phyloP scores from a whole-genome alignment of 2,113 vertebrate species.

The Melanocharis versteri region DNA sequence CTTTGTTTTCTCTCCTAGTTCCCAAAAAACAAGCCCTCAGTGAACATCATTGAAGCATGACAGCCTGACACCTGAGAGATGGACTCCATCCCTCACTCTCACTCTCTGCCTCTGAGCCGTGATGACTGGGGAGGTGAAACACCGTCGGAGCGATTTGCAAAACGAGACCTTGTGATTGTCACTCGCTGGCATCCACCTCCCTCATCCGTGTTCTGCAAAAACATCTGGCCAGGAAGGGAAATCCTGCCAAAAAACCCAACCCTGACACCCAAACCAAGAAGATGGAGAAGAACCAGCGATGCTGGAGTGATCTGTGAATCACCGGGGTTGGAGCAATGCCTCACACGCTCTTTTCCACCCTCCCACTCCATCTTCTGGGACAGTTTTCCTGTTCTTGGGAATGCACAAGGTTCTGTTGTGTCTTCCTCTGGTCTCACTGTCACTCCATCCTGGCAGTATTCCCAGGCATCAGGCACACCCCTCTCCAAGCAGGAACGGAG shows the following conservation, averaged over 20 bases:
- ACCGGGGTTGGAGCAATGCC: background rate
- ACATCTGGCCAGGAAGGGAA: constrained; percentile 44
- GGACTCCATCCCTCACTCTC: constrained; percentile 62
- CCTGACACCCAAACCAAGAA: constrained; percentile 3
- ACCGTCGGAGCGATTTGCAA: background rate
- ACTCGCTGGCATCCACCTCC: constrained; percentile 2
- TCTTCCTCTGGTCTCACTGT: constrained; percentile 6
- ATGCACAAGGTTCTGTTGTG: background rate
- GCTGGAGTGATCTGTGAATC: background rate
- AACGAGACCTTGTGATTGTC: background rate
- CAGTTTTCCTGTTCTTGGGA: constrained; percentile 7
- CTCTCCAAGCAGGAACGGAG: background rate
- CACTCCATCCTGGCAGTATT: background rate
- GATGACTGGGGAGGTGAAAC: constrained; percentile 43
- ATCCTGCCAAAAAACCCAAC: background rate
- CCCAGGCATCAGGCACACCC: background rate
- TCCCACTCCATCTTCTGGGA: constrained; percentile 14
- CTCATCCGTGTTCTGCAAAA: constrained; percentile 8
- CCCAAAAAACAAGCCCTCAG: constrained; percentile 73
- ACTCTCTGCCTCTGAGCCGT: constrained; percentile 38
- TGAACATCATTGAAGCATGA: constrained; percentile 75
- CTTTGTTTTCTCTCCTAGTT: constrained; percentile 53
- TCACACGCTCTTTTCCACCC: background rate
- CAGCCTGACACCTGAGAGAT: constrained; percentile 43
- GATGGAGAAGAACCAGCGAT: background rate